Percentiles rank a stretch among this genome's conserved stretches.
These are phyloP conservation scores for Otis tarda DNA, from an alignment of 2,113 vertebrate species.

Conservation along the genomic window DNA sequence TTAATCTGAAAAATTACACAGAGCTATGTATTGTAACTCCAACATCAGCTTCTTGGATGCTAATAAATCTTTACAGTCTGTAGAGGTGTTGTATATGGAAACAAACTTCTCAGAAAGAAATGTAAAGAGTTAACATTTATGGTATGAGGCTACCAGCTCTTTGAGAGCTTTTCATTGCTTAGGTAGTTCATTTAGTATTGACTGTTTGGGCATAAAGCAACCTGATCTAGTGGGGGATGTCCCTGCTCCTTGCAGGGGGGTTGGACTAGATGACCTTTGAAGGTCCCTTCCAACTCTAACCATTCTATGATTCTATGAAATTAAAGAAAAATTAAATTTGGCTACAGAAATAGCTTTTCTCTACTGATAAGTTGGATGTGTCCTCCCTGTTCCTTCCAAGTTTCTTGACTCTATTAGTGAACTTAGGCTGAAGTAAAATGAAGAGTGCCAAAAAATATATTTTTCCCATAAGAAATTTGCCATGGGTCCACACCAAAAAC, in stretches of 20 bases:
- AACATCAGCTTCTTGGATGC: not conserved
- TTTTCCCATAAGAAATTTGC: not conserved
- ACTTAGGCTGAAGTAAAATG: not conserved
- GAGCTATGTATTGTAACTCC: not conserved
- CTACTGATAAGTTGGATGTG: not conserved
- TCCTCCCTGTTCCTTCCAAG: not conserved
- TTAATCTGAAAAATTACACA: not conserved
- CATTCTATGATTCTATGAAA: not conserved
- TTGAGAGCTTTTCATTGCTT: not conserved
- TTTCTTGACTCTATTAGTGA: not conserved
- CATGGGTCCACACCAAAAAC: not conserved
- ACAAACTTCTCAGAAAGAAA: not conserved
- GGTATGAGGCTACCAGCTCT: not conserved
- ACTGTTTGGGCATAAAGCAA: not conserved
- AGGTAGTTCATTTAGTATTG: not conserved
- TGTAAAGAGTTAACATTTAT: not conserved
- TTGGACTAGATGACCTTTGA: no score
- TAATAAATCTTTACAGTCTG: rapidly evolving
- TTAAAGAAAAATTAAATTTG: not conserved
- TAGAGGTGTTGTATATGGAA: not conserved
- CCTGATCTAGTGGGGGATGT: no score
- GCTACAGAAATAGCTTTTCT: not conserved
- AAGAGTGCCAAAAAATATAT: not conserved
- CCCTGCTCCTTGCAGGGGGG: no score
- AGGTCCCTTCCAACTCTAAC: no score